Percentiles rank a stretch among this genome's conserved stretches.
These are phyloP conservation scores for Drosophila sordidula DNA, from an alignment of 2,888 invertebrate species.

Conservation along the genomic window DNA sequence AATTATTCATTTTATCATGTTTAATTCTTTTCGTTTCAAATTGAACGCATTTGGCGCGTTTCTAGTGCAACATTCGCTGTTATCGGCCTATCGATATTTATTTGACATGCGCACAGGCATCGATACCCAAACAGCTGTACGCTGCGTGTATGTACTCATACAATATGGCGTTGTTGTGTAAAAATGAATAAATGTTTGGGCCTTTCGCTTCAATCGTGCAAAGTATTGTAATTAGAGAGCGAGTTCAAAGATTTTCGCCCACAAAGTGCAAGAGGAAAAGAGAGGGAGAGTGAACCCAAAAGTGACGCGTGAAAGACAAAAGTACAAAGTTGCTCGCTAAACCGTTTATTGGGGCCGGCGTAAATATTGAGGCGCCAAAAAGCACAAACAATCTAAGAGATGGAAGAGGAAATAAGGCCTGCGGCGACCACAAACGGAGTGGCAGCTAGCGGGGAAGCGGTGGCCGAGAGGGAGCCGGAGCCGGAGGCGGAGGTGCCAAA, in stretches of 20 bases:
- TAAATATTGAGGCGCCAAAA: constrained; percentile 52
- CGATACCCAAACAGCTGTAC: constrained; percentile 64
- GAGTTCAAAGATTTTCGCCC: not conserved
- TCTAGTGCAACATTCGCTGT: not conserved
- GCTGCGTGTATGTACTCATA: constrained; percentile 67
- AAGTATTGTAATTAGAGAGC: not conserved
- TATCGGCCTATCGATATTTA: constrained; percentile 44
- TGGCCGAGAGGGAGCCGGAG: not conserved
- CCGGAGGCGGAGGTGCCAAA: not conserved
- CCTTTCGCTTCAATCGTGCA: constrained; percentile 14
- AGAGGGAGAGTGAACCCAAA: not conserved
- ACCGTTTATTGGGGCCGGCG: constrained; percentile 36
- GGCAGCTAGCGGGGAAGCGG: constrained; percentile 18
- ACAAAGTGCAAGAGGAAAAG: not conserved
- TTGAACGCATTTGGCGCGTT: constrained; percentile 34
- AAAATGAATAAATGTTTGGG: constrained; percentile 36
- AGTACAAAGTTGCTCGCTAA: not conserved
- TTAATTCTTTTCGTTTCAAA: constrained; percentile 20
- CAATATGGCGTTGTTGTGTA: constrained; percentile 69
- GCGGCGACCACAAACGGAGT: constrained; percentile 51
- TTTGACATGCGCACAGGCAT: constrained; percentile 57
- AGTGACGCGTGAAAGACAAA: constrained; percentile 8
- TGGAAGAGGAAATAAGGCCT: constrained; percentile 59
- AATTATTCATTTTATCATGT: not conserved
- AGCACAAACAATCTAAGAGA: constrained; percentile 20